These are phyloP conservation scores for Mormoops blainvillei DNA, from an alignment of 2,113 vertebrate genomes.

Conservation along the genomic window DNA sequence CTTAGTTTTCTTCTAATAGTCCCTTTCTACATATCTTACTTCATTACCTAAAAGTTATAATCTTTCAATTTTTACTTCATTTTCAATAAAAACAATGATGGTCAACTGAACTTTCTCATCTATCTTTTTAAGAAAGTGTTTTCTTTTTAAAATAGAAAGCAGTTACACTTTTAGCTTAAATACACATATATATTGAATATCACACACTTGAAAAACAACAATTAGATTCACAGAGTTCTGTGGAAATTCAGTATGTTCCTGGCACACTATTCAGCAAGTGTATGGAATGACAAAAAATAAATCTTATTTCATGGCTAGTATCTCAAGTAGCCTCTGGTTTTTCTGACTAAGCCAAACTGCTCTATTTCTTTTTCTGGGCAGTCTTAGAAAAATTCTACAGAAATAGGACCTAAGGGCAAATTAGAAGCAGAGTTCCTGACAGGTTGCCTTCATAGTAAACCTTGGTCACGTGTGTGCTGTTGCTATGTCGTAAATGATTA, in stretches of 20 bases:
- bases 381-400: slow-evolving; percentile 27
- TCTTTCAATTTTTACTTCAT: not conserved
- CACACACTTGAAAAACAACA: not conserved
- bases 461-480: not conserved
- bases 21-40: not conserved
- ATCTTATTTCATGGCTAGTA: slow-evolving; percentile 14
- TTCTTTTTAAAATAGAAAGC: not conserved
- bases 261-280: slow-evolving; percentile 43
- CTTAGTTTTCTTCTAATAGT: not conserved
- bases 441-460: not conserved
- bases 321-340: not conserved
- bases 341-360: slow-evolving; percentile 39
- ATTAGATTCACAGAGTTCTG: not conserved
- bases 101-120: not conserved
- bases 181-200: not conserved
- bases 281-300: not conserved
- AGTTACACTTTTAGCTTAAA: not conserved
- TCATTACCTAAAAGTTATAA: not conserved
- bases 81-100: slow-evolving; percentile 7
- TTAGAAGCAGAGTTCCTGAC: not conserved
- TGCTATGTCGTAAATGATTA: not conserved
- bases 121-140: not conserved
- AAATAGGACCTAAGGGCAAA: not conserved
- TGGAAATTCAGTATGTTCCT: not conserved
- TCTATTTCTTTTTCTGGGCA: not conserved